Percentiles rank a stretch among this genome's conserved stretches.
Evolutionary conservation across 2,797 vertebrate genomes (phyloP).

Genomic region (Sebastes diaconus): DNA sequence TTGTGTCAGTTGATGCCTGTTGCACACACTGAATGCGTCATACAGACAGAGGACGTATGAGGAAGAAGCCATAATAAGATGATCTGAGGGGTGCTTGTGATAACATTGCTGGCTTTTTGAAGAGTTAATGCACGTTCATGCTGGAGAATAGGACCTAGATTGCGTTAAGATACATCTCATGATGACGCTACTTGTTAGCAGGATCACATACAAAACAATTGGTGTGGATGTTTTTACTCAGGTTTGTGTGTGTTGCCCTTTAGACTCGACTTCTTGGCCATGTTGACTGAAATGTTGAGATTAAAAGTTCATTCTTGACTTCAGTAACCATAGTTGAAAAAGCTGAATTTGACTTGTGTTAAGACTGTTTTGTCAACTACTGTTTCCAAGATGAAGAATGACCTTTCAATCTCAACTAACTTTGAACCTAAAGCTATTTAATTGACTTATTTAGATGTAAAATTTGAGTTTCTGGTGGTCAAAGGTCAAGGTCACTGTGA

Average conservation of each 20-base stretch:
- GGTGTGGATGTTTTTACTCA: background rate
- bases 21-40: background rate
- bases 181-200: fast-evolving
- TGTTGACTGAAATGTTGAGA: too few species aligned
- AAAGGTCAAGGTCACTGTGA: too few species aligned
- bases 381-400: too few species aligned
- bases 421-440: background rate
- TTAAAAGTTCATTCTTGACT: too few species aligned
- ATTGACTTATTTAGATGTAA: background rate
- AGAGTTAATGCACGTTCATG: background rate
- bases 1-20: background rate
- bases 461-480: background rate
- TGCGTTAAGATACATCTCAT: background rate
- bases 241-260: background rate
- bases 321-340: too few species aligned
- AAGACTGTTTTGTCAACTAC: too few species aligned
- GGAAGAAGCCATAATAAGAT: background rate
- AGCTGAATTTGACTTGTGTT: too few species aligned
- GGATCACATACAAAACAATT: background rate
- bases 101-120: background rate
- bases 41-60: too few species aligned
- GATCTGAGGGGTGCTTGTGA: background rate
- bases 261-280: too few species aligned
- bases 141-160: background rate
- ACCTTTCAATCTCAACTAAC: too few species aligned